Conservation (phyloP, 2,888 invertebrate species). For the Sesia bembeciformis region DNA sequence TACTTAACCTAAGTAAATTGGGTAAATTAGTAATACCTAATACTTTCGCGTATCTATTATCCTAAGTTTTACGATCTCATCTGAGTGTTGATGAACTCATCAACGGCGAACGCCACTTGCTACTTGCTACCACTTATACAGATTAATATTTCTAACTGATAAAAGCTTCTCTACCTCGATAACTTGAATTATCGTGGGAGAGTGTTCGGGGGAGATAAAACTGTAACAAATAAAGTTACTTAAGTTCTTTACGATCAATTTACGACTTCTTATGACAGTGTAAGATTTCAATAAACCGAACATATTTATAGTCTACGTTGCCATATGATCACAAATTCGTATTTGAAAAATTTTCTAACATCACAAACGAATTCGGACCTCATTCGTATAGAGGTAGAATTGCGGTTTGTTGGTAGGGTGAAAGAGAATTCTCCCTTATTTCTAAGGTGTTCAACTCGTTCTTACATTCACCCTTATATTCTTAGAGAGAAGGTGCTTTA, state of each 20-base stretch:
- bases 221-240: conserved; percentile 40
- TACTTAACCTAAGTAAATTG: too few species aligned
- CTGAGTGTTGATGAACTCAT: too few species aligned
- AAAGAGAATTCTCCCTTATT: conserved; percentile 45
- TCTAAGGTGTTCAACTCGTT: conserved; percentile 33
- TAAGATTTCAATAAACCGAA: conserved; percentile 64
- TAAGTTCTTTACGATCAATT: conserved; percentile 45
- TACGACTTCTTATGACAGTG: conserved; percentile 56
- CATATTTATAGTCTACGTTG: conserved; percentile 57
- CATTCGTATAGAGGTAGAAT: conserved; percentile 24
- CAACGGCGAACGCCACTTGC: too few species aligned
- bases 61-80: too few species aligned
- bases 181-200: neutral
- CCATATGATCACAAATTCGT: conserved; percentile 61
- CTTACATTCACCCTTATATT: conserved; percentile 44
- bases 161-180: neutral
- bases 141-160: too few species aligned
- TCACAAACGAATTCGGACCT: conserved; percentile 27
- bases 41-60: too few species aligned
- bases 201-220: conserved; percentile 13
- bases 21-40: too few species aligned
- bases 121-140: too few species aligned
- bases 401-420: conserved; percentile 29
- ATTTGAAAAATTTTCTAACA: conserved; percentile 44
- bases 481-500: conserved; percentile 41